These are phyloP conservation scores for Lydus trimaculatus DNA, from an alignment of 2,888 invertebrate genomes.

Conservation along the genomic window DNA sequence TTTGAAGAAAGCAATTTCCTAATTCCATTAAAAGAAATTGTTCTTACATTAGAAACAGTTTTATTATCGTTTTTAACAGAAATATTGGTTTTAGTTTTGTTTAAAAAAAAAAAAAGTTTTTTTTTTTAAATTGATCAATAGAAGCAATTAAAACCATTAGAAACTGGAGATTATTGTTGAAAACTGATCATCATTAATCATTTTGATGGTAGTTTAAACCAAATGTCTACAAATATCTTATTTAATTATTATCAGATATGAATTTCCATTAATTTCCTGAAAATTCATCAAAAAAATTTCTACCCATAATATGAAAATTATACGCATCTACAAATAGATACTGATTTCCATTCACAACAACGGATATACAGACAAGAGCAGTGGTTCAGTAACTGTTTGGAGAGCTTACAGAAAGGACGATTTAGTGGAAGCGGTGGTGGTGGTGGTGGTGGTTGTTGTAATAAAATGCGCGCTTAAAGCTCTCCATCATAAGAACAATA, in stretches of 20 bases:
- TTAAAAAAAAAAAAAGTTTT: no score
- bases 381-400: conserved; percentile 4
- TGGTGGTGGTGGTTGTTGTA: not conserved
- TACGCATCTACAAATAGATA: not conserved
- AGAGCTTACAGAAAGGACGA: not conserved
- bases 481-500: not conserved
- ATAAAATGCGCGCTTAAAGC: not conserved
- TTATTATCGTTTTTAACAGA: not conserved
- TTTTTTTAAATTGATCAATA: no score
- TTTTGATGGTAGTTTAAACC: no score
- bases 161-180: no score
- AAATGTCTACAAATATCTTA: no score
- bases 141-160: no score
- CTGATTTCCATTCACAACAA: not conserved
- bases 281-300: no score
- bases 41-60: not conserved
- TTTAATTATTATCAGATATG: no score
- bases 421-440: not conserved
- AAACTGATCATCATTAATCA: no score
- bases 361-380: not conserved
- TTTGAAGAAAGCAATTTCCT: not conserved
- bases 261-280: not conserved
- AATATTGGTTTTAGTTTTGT: no score
- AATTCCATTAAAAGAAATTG: not conserved
- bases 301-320: not conserved